phyloP scores from a whole-genome alignment of 37 sponge, comb jelly and placozoan genomes.

The Crambe crambe region DNA sequence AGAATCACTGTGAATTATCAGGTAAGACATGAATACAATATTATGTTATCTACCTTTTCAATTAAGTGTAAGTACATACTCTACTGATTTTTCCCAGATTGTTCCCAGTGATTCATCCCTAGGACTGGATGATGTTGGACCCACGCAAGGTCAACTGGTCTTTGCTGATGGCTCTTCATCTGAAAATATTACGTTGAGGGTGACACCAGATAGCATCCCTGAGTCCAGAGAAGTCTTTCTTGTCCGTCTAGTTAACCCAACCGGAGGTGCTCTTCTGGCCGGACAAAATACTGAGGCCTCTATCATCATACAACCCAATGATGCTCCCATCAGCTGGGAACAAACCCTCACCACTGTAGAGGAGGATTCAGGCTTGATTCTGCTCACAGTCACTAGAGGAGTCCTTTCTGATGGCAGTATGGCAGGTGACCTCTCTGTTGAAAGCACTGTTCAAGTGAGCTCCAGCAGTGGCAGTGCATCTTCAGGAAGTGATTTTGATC shows the following conservation, averaged over 20 bases:
- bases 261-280: constrained; percentile 66
- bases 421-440: constrained; percentile 22
- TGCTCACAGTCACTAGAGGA: constrained; percentile 61
- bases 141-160: constrained; percentile 43
- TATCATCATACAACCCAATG: constrained; percentile 65
- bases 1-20: constrained; percentile 57
- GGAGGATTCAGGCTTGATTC: constrained; percentile 46
- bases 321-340: constrained; percentile 64
- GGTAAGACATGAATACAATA: constrained; percentile 9
- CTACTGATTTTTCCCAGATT: constrained; percentile 3
- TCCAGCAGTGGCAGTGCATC: constrained; percentile 51
- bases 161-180: constrained; percentile 34
- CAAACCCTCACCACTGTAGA: constrained; percentile 11
- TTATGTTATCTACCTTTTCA: background rate
- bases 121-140: constrained; percentile 49
- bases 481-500: constrained; percentile 48
- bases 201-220: constrained; percentile 67
- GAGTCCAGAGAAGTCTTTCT: constrained; percentile 68
- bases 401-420: constrained; percentile 38
- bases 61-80: background rate
- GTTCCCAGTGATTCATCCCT: constrained; percentile 24
- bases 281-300: constrained; percentile 14
- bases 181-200: constrained; percentile 18
- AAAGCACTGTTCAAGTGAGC: constrained; percentile 48
- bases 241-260: constrained; percentile 50